Conservation (phyloP, 2,888 invertebrate species). For the Watsonalla cultraria region DNA sequence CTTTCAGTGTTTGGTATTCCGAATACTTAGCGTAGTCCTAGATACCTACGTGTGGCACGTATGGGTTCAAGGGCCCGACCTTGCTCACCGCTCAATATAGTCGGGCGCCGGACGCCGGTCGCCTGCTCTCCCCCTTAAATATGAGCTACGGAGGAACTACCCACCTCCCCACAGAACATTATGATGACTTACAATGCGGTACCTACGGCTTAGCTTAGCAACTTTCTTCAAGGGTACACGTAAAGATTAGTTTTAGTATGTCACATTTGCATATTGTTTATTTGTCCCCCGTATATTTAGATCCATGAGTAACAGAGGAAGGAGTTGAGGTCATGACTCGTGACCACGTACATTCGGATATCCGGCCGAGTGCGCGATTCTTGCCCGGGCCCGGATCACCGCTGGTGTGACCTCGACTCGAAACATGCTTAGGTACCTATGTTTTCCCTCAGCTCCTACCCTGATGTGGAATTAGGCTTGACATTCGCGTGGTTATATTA, state of each 20-base stretch:
- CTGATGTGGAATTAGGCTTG: too few relatives aligned
- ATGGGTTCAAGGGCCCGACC: slow-evolving; percentile 92
- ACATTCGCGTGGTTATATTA: too few relatives aligned
- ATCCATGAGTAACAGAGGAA: neutral
- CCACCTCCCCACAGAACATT: slow-evolving; percentile 26
- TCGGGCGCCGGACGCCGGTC: slow-evolving; percentile 86
- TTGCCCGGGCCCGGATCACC: neutral
- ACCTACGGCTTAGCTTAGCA: slow-evolving; percentile 4
- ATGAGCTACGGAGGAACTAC: slow-evolving; percentile 12
- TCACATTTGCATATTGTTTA: neutral
- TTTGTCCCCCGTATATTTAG: neutral
- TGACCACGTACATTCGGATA: neutral
- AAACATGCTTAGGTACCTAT: neutral
- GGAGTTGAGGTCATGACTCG: neutral
- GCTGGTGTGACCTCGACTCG: neutral
- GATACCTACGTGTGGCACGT: slow-evolving; percentile 50
- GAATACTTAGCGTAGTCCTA: slow-evolving; percentile 37
- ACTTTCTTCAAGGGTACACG: neutral
- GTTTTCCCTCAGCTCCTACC: neutral
- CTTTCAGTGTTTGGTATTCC: slow-evolving; percentile 34
- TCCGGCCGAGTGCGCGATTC: neutral
- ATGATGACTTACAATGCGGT: slow-evolving; percentile 34
- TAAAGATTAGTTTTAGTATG: neutral
- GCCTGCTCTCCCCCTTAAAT: slow-evolving; percentile 33
- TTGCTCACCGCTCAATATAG: slow-evolving; percentile 89